A percentile compares a stretch with the other conserved stretches of the same genome.
phyloP scores from a whole-genome alignment of 2,797 vertebrate genomes.

The Propithecus perrieri region DNA sequence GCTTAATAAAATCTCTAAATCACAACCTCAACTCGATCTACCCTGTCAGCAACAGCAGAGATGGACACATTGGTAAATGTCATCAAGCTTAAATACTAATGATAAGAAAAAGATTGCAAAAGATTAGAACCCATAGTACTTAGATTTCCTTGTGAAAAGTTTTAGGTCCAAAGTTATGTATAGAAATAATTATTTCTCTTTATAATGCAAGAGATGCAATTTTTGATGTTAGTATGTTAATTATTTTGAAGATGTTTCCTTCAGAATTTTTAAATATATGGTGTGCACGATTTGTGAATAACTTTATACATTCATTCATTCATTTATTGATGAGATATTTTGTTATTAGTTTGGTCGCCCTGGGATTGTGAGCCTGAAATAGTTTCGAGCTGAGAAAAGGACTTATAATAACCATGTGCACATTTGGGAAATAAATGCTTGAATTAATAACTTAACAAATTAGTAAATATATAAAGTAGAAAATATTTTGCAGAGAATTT shows the following conservation, averaged over 20 bases:
- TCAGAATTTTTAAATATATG: not conserved
- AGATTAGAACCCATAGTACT: not conserved
- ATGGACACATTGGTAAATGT: not conserved
- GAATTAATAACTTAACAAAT: not conserved
- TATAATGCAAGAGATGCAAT: not conserved
- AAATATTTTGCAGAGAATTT: not conserved
- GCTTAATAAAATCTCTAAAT: conserved; percentile 50
- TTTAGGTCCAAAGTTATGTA: not conserved
- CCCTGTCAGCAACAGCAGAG: not conserved
- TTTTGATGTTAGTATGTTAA: not conserved
- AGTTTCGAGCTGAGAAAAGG: not conserved
- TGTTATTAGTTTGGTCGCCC: not conserved
- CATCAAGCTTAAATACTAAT: conserved; percentile 9
- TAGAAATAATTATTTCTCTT: not conserved
- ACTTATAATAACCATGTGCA: not conserved
- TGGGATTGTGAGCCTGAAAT: not conserved
- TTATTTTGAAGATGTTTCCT: not conserved
- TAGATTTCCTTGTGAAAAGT: not conserved
- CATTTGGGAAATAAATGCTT: not conserved
- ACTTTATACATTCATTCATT: not conserved
- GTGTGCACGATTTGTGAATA: not conserved
- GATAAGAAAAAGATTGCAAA: not conserved
- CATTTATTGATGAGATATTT: not conserved
- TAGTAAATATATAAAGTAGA: not conserved
- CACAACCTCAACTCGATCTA: not conserved